Conservation (phyloP, 2,888 invertebrate species). For the Drosophila peninsularis region DNA sequence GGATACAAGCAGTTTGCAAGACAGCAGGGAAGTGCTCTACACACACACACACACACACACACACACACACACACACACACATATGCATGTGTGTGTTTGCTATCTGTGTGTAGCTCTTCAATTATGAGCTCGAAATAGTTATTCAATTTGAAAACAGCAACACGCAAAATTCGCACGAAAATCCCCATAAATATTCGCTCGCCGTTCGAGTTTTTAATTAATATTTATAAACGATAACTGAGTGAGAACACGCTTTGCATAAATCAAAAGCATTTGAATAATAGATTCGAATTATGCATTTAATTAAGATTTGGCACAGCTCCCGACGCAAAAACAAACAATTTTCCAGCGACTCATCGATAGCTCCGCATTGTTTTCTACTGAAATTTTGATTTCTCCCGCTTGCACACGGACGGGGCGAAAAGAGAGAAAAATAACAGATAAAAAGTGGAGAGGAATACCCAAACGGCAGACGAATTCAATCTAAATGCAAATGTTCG, state of each 20-base stretch:
- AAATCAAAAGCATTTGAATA: slow-evolving; percentile 78
- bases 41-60: too few species aligned
- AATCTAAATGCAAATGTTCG: slow-evolving; percentile 78
- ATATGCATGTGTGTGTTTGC: slow-evolving; percentile 1
- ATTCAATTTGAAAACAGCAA: slow-evolving; percentile 53
- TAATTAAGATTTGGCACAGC: slow-evolving; percentile 75
- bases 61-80: too few species aligned
- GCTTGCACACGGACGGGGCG: slow-evolving; percentile 51
- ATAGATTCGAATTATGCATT: slow-evolving; percentile 80
- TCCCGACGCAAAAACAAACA: slow-evolving; percentile 42
- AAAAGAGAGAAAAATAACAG: slow-evolving; percentile 3
- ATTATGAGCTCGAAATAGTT: slow-evolving; percentile 50
- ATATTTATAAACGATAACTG: slow-evolving; percentile 68
- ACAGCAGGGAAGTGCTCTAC: slow-evolving; percentile 36
- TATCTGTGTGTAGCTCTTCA: slow-evolving; percentile 36
- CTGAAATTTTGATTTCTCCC: slow-evolving; percentile 71
- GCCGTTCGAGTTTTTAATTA: slow-evolving; percentile 55
- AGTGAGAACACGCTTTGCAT: slow-evolving; percentile 63
- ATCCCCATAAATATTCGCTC: slow-evolving; percentile 39
- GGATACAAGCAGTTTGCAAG: slow-evolving; percentile 74
- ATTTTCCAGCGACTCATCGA: slow-evolving; percentile 37
- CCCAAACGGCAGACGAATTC: slow-evolving; percentile 66
- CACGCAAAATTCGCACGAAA: slow-evolving; percentile 35
- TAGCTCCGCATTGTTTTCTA: slow-evolving; percentile 34
- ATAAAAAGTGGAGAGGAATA: slow-evolving; percentile 20